These are phyloP conservation scores for Kuschelorhynchus macadamiae DNA, from an alignment of 2,888 invertebrate species.

Conservation along the genomic window DNA sequence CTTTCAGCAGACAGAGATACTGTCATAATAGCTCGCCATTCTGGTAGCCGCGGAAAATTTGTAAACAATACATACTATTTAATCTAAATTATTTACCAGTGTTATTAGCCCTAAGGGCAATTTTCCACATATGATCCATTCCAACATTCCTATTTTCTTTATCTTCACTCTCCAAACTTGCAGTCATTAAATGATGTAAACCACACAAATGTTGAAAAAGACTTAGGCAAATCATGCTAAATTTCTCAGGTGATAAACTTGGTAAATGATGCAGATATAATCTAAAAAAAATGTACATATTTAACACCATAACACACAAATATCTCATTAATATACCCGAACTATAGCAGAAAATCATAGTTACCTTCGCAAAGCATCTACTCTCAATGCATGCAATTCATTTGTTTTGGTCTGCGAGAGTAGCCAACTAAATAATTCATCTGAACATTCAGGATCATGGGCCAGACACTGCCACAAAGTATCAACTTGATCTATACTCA, in stretches of 20 bases:
- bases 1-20: too few relatives aligned
- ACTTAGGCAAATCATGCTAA: constrained; percentile 92
- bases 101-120: constrained; percentile 90
- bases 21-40: too few relatives aligned
- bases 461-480: constrained; percentile 93
- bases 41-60: too few relatives aligned
- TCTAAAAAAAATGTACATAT: too few relatives aligned
- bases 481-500: constrained; percentile 91
- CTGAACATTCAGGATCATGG: constrained; percentile 86
- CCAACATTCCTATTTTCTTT: constrained; percentile 78
- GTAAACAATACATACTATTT: too few relatives aligned
- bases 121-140: constrained; percentile 96
- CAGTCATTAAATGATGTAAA: constrained; percentile 85
- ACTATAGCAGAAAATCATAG: too few relatives aligned
- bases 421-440: constrained; percentile 94
- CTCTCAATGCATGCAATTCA: constrained; percentile 91
- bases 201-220: constrained; percentile 93
- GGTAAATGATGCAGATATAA: constrained; percentile 92
- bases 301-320: too few relatives aligned
- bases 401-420: constrained; percentile 92
- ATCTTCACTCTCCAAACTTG: constrained; percentile 68
- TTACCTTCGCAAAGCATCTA: constrained; percentile 83
- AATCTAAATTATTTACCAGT: constrained; percentile 73
- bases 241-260: constrained; percentile 87
- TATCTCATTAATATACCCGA: too few relatives aligned